Evolutionary conservation across 2,113 vertebrate species (phyloP).

Genomic region (Emydura subglobosa): DNA sequence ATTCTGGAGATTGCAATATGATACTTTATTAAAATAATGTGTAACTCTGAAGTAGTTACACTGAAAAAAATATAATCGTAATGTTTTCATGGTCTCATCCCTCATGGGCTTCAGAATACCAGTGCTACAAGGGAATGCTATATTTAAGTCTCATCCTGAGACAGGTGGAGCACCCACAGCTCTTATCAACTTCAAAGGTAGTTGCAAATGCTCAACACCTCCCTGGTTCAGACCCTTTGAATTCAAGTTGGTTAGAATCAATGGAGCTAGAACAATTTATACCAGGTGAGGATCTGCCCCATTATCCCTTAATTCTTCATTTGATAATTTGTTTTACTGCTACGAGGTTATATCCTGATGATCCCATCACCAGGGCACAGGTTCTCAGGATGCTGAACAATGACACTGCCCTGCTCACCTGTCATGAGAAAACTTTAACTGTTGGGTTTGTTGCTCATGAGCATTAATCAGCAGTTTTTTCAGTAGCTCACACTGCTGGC

Average conservation of each 20-base stretch:
- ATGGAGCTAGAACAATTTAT: neutral
- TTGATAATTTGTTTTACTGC: neutral
- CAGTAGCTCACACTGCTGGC: conserved; percentile 94
- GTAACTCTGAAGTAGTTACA: neutral
- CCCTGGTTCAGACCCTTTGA: neutral
- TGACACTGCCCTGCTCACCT: conserved; percentile 80
- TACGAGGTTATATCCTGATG: rapidly evolving
- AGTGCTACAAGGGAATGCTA: neutral
- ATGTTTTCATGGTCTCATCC: neutral
- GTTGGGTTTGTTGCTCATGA: conserved; percentile 94
- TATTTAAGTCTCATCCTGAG: rapidly evolving
- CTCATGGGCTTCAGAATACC: neutral
- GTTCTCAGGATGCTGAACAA: neutral
- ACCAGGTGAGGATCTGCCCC: neutral
- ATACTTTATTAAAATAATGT: neutral
- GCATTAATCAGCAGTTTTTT: conserved; percentile 89
- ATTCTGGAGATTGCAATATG: neutral
- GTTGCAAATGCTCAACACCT: neutral
- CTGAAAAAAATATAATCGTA: rapidly evolving
- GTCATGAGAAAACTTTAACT: conserved; percentile 95
- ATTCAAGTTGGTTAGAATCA: neutral
- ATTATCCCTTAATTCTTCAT: neutral
- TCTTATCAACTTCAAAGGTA: neutral
- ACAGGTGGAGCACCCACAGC: rapidly evolving
- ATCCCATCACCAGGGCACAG: neutral